A percentile compares a stretch with the other conserved stretches of the same genome.
Conservation (phyloP, 2,797 vertebrate genomes). For the Fratercula arctica region DNA sequence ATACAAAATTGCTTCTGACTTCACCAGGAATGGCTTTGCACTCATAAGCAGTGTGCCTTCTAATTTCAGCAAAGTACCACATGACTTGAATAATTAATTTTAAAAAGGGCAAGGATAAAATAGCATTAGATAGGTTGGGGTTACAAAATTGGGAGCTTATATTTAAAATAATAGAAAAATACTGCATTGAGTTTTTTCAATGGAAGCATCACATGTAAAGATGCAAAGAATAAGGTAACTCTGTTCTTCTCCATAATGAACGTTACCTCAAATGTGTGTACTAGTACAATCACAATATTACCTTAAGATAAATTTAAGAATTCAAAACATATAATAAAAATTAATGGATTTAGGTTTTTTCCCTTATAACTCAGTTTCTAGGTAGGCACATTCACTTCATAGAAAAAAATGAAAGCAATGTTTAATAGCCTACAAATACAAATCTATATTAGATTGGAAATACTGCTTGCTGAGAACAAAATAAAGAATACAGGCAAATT, state of each 20-base stretch:
- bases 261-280: background rate
- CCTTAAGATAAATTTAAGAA: background rate
- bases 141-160: background rate
- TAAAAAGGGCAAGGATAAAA: constrained; percentile 25
- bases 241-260: background rate
- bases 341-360: background rate
- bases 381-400: background rate
- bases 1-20: constrained; percentile 9
- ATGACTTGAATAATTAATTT: background rate
- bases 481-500: background rate
- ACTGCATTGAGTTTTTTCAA: background rate
- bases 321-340: background rate
- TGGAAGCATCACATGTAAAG: background rate
- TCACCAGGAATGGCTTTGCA: background rate
- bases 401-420: background rate
- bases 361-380: background rate
- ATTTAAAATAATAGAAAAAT: background rate
- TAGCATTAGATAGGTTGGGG: background rate
- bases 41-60: background rate
- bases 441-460: background rate
- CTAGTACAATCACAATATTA: background rate
- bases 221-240: background rate
- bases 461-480: background rate
- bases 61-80: constrained; percentile 6
- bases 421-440: background rate